A percentile compares a stretch with the other conserved stretches of the same genome.
Evolutionary conservation across 2,797 vertebrate species (phyloP).

Genomic region (Pitangus sulphuratus): DNA sequence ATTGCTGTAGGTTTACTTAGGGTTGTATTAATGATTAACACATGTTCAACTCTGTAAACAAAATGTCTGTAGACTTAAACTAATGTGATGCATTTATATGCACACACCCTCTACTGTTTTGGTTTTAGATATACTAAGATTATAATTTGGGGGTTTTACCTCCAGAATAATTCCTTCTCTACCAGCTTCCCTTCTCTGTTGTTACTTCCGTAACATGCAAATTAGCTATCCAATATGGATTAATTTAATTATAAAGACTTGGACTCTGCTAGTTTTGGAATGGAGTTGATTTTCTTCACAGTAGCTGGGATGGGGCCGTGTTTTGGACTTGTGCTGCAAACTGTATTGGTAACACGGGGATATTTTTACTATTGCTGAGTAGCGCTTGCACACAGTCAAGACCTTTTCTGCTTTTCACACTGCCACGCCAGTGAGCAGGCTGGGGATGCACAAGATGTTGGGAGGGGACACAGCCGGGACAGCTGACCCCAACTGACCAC

Average conservation of each 20-base stretch:
- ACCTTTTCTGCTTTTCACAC: background rate
- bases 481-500: background rate
- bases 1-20: background rate
- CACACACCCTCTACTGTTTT: background rate
- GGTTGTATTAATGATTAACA: background rate
- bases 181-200: background rate
- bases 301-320: background rate
- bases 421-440: rapidly evolving
- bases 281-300: background rate
- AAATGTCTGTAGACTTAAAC: background rate
- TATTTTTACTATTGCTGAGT: background rate
- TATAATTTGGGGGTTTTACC: background rate
- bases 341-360: background rate
- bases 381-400: background rate
- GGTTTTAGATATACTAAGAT: background rate
- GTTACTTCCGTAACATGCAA: background rate
- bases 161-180: background rate
- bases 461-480: background rate
- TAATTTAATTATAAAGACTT: background rate
- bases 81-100: background rate
- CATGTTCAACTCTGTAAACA: background rate
- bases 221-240: background rate
- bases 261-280: background rate
- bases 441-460: background rate
- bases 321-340: background rate